Evolutionary conservation across 2,888 invertebrate genomes (phyloP), one percentile per base, ranked within the genome.

Genomic region (Notocelia uddmanniana): DNA sequence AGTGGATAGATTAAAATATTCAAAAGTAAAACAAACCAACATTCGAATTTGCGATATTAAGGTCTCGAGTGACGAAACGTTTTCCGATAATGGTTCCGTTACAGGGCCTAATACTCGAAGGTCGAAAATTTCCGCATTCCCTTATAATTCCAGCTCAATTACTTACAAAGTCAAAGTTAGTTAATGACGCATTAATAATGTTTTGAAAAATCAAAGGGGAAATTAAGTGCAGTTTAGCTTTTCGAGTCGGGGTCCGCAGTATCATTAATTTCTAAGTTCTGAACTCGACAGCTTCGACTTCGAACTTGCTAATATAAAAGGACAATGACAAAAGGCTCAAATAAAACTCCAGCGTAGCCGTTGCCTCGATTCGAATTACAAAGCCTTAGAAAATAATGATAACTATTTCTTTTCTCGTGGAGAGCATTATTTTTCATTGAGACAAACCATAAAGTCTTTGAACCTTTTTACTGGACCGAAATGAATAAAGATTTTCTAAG

Each of bases 401-500:
- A 45, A 45, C 66, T 67, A 67, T 64, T 67, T 57, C 26, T 55
- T 64, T 66, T 55, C 41, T 57, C 26, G 8, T 45, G 21, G 34
- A 21, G 66, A 57, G 55, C 26, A 57, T 57, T 67, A 67, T 67
- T 67, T 57, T 67, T 26, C 41, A 64, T 64, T 54, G 66, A 57
- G 45, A 37, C 37, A 26, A 23, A 41, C 66, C 41, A 55, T 55
- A 66, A 41, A 66, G 34, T 55, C 37, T 55, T 26, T 41, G 45
- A 66, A 31, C 31, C 66, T 55, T 66, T 55, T 55, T 66, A 41
- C 37, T 55, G n/a, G 18, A 57, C 21, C 37, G 64, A 54, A 64
- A 64, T 54, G 34, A 85, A 87, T 86, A 86, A 82, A 83, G 82
- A 85, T 86, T 85, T 84, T 83, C 78, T 77, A 76, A 81, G 82